A percentile compares a stretch with the other conserved stretches of the same genome.
These are phyloP conservation scores for Dermatemys mawii DNA, from an alignment of 2,113 vertebrate genomes.

Conservation along the genomic window DNA sequence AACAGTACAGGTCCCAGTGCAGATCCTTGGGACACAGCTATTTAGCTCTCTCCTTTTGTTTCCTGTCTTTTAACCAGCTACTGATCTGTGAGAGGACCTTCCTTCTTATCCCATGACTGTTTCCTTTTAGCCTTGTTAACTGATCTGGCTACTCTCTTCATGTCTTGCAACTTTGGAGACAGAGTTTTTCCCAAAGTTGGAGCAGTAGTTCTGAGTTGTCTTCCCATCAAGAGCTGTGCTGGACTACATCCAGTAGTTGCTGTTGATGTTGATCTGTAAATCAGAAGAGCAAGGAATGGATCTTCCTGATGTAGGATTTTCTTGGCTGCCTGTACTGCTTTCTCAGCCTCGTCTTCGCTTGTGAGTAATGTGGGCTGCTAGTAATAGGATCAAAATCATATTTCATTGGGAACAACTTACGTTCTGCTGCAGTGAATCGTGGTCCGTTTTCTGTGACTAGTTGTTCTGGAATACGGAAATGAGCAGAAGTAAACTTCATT, in stretches of 20 bases:
- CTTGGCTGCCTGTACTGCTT: background rate
- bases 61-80: background rate
- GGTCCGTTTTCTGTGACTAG: background rate
- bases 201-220: background rate
- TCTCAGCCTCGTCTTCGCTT: background rate
- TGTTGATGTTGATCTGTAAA: background rate
- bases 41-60: background rate
- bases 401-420: background rate
- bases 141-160: background rate
- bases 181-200: background rate
- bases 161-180: background rate
- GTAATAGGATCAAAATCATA: background rate
- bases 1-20: background rate
- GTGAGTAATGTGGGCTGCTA: background rate
- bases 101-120: background rate
- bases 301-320: background rate
- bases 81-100: background rate
- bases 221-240: background rate
- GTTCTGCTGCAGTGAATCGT: background rate
- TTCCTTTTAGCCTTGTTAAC: background rate
- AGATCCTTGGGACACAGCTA: background rate
- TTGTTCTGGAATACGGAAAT: background rate
- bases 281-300: background rate
- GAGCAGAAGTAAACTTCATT: background rate
- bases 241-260: background rate